Percentiles rank a stretch among this genome's conserved stretches.
Evolutionary conservation across 2,888 invertebrate genomes (phyloP).

Genomic region (Geophilus truncorum): DNA sequence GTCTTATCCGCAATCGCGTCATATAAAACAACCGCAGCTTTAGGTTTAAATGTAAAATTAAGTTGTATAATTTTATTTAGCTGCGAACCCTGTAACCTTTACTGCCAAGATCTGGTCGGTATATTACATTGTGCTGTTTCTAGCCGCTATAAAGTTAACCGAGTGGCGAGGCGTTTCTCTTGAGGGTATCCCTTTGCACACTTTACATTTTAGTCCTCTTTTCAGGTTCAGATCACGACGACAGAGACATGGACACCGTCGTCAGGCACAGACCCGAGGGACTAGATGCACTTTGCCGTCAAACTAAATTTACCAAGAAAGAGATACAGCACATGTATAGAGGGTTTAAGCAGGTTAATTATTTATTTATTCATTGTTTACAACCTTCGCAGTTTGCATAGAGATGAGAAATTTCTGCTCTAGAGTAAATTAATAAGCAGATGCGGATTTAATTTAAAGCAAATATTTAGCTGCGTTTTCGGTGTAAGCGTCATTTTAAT

Average conservation of each 20-base stretch:
- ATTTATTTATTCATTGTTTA: neutral
- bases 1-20: neutral
- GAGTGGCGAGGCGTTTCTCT: neutral
- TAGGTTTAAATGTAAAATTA: neutral
- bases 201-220: neutral
- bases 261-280: slow-evolving; percentile 70
- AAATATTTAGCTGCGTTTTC: no score
- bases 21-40: neutral
- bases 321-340: slow-evolving; percentile 86
- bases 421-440: neutral
- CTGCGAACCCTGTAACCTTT: neutral
- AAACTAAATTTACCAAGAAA: slow-evolving; percentile 70
- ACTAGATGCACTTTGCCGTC: slow-evolving; percentile 66
- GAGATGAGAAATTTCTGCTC: no score
- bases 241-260: slow-evolving; percentile 41
- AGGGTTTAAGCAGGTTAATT: slow-evolving; percentile 74
- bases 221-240: slow-evolving; percentile 30
- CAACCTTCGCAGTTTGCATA: no score
- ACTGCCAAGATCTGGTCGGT: neutral
- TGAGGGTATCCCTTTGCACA: neutral
- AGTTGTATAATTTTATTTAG: neutral
- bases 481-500: neutral
- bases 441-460: neutral
- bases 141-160: neutral
- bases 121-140: neutral